Base-by-base conservation (phyloP, 2,797 vertebrate species). In the Echiichthys vipera region DNA sequence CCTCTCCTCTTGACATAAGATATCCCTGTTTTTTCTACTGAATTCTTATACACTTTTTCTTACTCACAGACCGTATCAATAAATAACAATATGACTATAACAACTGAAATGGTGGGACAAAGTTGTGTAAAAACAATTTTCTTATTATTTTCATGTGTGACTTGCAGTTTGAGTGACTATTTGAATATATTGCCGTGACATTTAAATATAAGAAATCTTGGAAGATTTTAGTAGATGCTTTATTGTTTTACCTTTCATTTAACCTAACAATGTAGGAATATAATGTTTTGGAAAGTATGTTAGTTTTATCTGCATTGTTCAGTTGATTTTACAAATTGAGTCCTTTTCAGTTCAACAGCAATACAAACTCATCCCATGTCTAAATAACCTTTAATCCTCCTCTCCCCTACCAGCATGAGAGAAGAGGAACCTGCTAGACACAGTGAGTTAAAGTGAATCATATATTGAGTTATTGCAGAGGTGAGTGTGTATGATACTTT, bases 401-500 rank as follows among this genome's bases (percentile, higher is more conserved):
- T 74, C 43, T 53, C 39, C 22, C 51, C 46, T 77, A 51, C 65
- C 34, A 73, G 63, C 37, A 22, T 40, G 20, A 74, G 13, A 59
- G 47, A 63, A 5, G 25, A 82, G 27, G 37, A 65, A 78, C 34
- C 49, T 63, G 53, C 46, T 50, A n/a, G n/a, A 36, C 30, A 57
- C 71, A 54, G 39, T 29, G 17, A 76, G 43, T 57, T 55, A 57
- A 74, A 68, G 54, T 70, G 32, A 77, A 68, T 79, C 57, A 56
- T 63, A 54, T 56, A 58, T 65, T 75, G 82, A 81, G 46, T 70
- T 77, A 68, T 68, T 70, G 61, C 57, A 67, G 47, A 79, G 73
- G 72, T 71, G 57, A 71, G 54, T 71, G 54, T 78, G 72, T 71
- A 37, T 76, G 71, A 83, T 71, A 83, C 74, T 69, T 32, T 45